Percentiles rank a stretch among this genome's conserved stretches.
These are phyloP conservation scores for Synanthedon formicaeformis DNA, from an alignment of 2,888 invertebrate genomes.

Conservation along the genomic window DNA sequence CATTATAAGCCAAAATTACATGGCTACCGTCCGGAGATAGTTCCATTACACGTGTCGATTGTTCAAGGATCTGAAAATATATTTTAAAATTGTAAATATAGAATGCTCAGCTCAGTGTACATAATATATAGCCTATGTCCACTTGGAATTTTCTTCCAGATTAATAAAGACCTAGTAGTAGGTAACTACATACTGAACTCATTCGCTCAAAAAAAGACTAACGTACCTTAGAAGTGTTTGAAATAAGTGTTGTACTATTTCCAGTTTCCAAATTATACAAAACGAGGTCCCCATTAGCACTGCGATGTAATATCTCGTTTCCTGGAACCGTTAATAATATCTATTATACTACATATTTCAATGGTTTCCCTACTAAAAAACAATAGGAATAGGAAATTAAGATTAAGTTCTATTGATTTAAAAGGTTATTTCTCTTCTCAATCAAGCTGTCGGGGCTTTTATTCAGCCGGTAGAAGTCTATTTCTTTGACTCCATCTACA, in stretches of 20 bases:
- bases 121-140: too few species aligned
- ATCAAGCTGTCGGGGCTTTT: too few species aligned
- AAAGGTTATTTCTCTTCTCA: not conserved
- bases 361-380: not conserved
- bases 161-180: too few species aligned
- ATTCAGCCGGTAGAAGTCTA: too few species aligned
- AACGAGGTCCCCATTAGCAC: constrained; percentile 67
- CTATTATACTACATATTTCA: too few species aligned
- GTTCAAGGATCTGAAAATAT: constrained; percentile 41
- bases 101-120: not conserved
- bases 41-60: constrained; percentile 35
- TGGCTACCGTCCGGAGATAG: constrained; percentile 36
- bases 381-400: not conserved
- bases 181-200: too few species aligned
- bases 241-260: constrained; percentile 46
- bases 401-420: not conserved
- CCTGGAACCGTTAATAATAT: constrained; percentile 53
- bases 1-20: constrained; percentile 37
- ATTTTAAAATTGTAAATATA: not conserved
- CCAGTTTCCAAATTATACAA: constrained; percentile 62
- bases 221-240: constrained; percentile 59
- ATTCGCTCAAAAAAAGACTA: too few species aligned
- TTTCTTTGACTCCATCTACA: too few species aligned
- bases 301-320: constrained; percentile 74
- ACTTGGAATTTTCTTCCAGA: too few species aligned